Base-by-base conservation (phyloP, 2,888 invertebrate genomes). In the Anthophora plumipes region DNA sequence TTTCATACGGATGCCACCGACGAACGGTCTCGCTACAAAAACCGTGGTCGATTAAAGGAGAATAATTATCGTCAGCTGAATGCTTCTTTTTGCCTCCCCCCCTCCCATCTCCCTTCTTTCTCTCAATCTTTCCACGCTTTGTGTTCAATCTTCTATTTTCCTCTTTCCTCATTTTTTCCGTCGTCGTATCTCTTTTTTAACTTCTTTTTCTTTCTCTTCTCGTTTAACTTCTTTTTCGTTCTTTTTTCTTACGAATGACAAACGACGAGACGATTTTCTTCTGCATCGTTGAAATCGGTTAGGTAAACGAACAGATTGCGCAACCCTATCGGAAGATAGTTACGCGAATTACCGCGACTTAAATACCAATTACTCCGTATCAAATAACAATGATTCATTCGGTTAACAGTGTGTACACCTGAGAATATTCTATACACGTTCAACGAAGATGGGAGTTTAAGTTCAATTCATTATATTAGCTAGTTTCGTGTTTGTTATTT, bases 21-120 rank as follows among this genome's bases (percentile, higher is more conserved):
- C 22, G 25, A 43, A 52, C 31, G 57, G 20, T n/a, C n/a, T n/a
- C 31, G 46, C 6, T 57, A 48, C 25, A 67, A 57, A 60, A 68
- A 63, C 41, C 39, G 48, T 55, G 37, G 54, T 17, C 54, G 61
- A 71, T 55, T 39, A 48, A 61, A 41, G 39, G 54, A n/a, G 72
- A 75, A 71, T 55, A 75, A 71, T 75, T 71, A 71, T 75, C 71
- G 54, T 22, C 71, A 8, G 41, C 17, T 17, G 63, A 68, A 76
- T 76, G 61, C 46, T 20, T 14, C 61, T 41, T 12, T 14, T 20
- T 20, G 8, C 20, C 12, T 67, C n/a, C 25, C 25, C n/a, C 9
- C 37, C 7, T 9, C 57, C n/a, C n/a, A n/a, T n/a, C 11, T 31
- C 4, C 37, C 20, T n/a, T 54, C 4, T 41, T 20, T 37, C 6